Conservation (phyloP, 2,113 vertebrate species). For the Entelurus aequoreus region DNA sequence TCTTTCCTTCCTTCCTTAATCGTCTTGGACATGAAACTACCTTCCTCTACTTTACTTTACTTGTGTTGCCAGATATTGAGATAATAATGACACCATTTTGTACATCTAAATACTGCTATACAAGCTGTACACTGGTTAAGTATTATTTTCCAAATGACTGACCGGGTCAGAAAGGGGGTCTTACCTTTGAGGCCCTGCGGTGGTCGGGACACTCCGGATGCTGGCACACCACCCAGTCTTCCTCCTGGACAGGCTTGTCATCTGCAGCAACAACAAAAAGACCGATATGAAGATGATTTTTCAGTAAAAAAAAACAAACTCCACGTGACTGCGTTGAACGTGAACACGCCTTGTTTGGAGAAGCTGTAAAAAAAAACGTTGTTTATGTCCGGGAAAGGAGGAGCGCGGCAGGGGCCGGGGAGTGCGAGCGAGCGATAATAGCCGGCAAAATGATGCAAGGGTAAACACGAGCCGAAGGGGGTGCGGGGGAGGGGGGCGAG, state of each 20-base stretch:
- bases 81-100: too few species aligned
- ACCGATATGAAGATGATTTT: constrained; percentile 11
- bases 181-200: constrained; percentile 82
- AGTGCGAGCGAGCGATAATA: constrained; percentile 6
- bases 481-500: constrained; percentile 22
- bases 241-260: constrained; percentile 73
- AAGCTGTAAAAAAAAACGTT: constrained; percentile 26
- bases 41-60: too few species aligned
- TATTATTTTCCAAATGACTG: too few species aligned
- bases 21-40: too few species aligned
- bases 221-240: constrained; percentile 80
- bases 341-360: constrained; percentile 35
- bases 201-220: constrained; percentile 77
- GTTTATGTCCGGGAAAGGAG: constrained; percentile 28
- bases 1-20: too few species aligned
- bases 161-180: not conserved
- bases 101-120: too few species aligned
- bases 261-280: constrained; percentile 67
- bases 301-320: constrained; percentile 7
- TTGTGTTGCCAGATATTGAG: too few species aligned
- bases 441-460: constrained; percentile 19
- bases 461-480: constrained; percentile 39
- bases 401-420: not conserved
- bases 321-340: constrained; percentile 6
- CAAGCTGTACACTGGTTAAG: too few species aligned